These are phyloP conservation scores for Karalla daura DNA, from an alignment of 2,797 vertebrate genomes.

Conservation along the genomic window DNA sequence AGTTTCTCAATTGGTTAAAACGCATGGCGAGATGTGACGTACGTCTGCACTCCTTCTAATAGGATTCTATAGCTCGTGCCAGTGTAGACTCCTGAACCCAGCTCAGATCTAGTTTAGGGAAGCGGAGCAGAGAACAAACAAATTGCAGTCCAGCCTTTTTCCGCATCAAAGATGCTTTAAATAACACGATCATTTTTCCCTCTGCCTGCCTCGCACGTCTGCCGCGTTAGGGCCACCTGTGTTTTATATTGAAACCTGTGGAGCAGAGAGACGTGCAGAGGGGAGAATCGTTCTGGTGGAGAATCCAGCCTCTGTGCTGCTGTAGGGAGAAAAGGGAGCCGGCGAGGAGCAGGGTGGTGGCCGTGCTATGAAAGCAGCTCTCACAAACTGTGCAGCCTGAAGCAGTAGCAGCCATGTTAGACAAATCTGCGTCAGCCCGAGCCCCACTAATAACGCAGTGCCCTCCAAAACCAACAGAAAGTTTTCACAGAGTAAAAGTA, in stretches of 20 bases:
- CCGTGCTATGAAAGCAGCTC: constrained; percentile 59
- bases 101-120: constrained; percentile 69
- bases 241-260: constrained; percentile 39
- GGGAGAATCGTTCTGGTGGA: constrained; percentile 20
- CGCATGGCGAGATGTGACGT: constrained; percentile 96
- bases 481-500: constrained; percentile 60
- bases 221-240: constrained; percentile 28
- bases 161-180: constrained; percentile 4
- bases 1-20: constrained; percentile 87
- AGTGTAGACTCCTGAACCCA: constrained; percentile 73
- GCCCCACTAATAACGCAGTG: constrained; percentile 36
- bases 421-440: constrained; percentile 45
- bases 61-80: constrained; percentile 81
- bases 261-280: constrained; percentile 27
- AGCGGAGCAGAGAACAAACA: constrained; percentile 28
- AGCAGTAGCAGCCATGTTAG: constrained; percentile 71
- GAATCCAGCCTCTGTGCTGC: constrained; percentile 38
- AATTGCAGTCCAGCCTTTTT: constrained; percentile 5
- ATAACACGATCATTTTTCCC: constrained; percentile 17
- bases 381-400: constrained; percentile 59
- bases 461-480: constrained; percentile 55
- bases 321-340: constrained; percentile 37
- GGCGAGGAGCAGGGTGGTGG: constrained; percentile 60
- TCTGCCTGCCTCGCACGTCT: neutral
- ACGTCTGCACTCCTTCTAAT: constrained; percentile 85